Conservation (phyloP, 2,113 vertebrate genomes). For the Centropus unirufus region DNA sequence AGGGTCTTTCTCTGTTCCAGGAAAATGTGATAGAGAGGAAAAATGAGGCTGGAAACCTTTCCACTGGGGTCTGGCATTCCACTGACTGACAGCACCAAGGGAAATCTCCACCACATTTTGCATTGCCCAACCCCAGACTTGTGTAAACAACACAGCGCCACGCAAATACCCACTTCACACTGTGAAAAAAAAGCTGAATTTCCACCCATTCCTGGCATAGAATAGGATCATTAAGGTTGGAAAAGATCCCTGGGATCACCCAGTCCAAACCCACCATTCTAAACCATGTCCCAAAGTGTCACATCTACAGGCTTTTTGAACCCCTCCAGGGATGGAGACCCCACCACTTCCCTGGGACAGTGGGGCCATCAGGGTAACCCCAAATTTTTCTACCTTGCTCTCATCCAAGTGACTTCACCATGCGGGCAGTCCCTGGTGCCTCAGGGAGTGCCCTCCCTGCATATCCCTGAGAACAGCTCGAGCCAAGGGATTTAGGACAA, state of each 20-base stretch:
- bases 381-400: background rate
- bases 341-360: too few species aligned
- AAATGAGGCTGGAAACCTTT: rapidly evolving
- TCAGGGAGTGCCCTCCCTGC: background rate
- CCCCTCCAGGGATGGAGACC: too few species aligned
- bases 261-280: too few species aligned
- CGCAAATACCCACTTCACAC: background rate
- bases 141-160: background rate
- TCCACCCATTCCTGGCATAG: background rate
- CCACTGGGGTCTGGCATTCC: rapidly evolving
- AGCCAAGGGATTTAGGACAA: background rate
- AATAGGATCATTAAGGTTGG: too few species aligned
- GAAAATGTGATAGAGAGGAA: background rate
- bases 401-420: background rate
- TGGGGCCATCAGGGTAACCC: too few species aligned
- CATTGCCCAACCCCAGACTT: background rate
- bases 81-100: rapidly evolving
- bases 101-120: rapidly evolving
- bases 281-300: too few species aligned
- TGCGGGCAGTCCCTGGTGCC: rapidly evolving
- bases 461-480: rapidly evolving
- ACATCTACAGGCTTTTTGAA: too few species aligned
- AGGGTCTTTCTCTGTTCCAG: rapidly evolving
- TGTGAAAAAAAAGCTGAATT: rapidly evolving
- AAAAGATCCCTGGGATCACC: too few species aligned